Base-by-base conservation (phyloP, 2,113 vertebrate genomes). In the Aphelocoma coerulescens region DNA sequence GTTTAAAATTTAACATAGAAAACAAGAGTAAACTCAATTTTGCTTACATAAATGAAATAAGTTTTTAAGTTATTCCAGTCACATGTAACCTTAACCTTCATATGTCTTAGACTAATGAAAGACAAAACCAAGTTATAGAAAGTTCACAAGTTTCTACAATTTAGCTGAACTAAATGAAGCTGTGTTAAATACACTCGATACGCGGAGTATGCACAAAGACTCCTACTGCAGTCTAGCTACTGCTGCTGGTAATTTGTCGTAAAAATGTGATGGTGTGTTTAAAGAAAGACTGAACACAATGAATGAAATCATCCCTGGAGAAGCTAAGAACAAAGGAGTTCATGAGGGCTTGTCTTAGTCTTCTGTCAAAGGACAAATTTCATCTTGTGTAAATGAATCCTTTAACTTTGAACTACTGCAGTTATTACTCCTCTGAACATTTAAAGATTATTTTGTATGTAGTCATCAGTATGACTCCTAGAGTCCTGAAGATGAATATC, bases 381-480 rank as follows among this genome's bases (percentile, higher is more conserved):
- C 15, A n/a, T 22, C 68, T 51, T 44, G 43, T 71, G 59, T 63
- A 83, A 74, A 89, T 59, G 58, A 93, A 58, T 65, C 63, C 30
- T 77, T 89, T 85, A 72, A 84, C 81, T 95, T 96, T 93, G 88
- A 96, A 93, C 72, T 88, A 18, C 75, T 71, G 61, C 28, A 88
- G 39, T 35, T 88, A 88, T 85, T 95, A 85, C 46, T 55, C 46
- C 48, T 51, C 72, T 49, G 44, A 80, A 83, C 37, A 69, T 76
- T 59, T 76, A 71, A 88, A 58, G 39, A 75, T 80, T 74, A 55
- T 84, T 93, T 83, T 71, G 10, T 66, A 63, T 18, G 19, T 80
- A 88, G 85, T 96, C 95, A 91, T 71, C 68, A 65, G 24, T 80
- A 43, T 95, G 88, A 93, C 67, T 94, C 71, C 49, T 44, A 35